A percentile compares a stretch with the other conserved stretches of the same genome.
Conservation (phyloP, 2,797 vertebrate species). For the Sebastiscus tertius region DNA sequence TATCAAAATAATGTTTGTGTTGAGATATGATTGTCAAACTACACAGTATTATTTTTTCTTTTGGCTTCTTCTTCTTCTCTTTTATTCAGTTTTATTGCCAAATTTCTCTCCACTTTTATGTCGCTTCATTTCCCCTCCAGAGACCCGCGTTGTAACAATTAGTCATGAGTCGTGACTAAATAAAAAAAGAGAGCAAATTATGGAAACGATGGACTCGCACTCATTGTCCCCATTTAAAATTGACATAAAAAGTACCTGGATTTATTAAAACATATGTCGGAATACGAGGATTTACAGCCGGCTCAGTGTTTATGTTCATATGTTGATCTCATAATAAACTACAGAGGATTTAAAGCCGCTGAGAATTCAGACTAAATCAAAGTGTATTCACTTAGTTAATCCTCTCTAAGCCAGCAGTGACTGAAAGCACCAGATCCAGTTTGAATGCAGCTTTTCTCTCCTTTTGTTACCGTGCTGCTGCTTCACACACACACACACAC, state of each 20-base stretch:
- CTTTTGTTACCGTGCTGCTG: conserved; percentile 35
- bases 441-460: conserved; percentile 19
- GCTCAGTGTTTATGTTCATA: not conserved
- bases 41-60: not conserved
- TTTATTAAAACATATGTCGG: not conserved
- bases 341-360: conserved; percentile 11
- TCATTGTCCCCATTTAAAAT: not conserved
- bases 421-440: conserved; percentile 16
- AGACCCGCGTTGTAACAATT: not conserved
- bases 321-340: conserved; percentile 28
- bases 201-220: not conserved
- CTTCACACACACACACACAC: conserved; percentile 13
- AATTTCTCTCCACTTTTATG: not conserved
- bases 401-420: conserved; percentile 21
- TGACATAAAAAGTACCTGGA: not conserved
- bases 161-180: conserved; percentile 5
- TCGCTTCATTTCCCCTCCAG: not conserved
- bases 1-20: not conserved
- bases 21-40: not conserved
- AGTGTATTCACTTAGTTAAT: conserved; percentile 25
- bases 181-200: not conserved
- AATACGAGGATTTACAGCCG: not conserved
- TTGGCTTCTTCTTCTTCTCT: not conserved
- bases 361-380: conserved; percentile 26
- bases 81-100: not conserved